phyloP scores from a whole-genome alignment of 1,140 invertebrate genomes.

The Orius insidiosus region DNA sequence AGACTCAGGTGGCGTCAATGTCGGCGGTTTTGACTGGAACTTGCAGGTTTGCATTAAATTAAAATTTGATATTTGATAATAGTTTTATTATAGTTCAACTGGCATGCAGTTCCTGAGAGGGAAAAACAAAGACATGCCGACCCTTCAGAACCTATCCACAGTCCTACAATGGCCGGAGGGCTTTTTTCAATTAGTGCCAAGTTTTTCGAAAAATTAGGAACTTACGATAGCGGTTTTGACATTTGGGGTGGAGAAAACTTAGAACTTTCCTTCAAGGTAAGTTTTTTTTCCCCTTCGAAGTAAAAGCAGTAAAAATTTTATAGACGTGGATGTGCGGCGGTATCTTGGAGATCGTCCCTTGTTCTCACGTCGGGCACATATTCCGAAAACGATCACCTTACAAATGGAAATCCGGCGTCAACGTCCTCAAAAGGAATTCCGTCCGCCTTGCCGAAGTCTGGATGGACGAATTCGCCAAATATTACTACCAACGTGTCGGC shows the following conservation, averaged over 20 bases:
- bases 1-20: constrained; percentile 69
- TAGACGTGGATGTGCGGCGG: constrained; percentile 63
- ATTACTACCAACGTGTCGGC: constrained; percentile 94
- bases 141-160: constrained; percentile 80
- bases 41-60: constrained; percentile 38
- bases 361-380: constrained; percentile 96
- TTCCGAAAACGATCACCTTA: constrained; percentile 68
- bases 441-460: constrained; percentile 75
- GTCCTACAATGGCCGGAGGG: constrained; percentile 90
- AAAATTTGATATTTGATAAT: too few species aligned
- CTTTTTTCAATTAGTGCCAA: constrained; percentile 56
- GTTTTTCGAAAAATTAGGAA: constrained; percentile 87
- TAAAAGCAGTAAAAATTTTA: constrained; percentile 9
- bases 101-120: constrained; percentile 88
- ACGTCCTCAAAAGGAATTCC: constrained; percentile 90
- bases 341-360: constrained; percentile 91
- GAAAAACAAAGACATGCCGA: constrained; percentile 72
- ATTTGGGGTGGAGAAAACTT: constrained; percentile 98
- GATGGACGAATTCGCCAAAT: constrained; percentile 96
- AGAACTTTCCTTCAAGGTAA: constrained; percentile 92
- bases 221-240: constrained; percentile 96
- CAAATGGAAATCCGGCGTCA: constrained; percentile 79
- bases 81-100: constrained; percentile 57
- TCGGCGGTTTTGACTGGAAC: constrained; percentile 97
- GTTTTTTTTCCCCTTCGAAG: constrained; percentile 6